Conservation (phyloP, 2,888 invertebrate species). For the Crossocerus cetratus region DNA sequence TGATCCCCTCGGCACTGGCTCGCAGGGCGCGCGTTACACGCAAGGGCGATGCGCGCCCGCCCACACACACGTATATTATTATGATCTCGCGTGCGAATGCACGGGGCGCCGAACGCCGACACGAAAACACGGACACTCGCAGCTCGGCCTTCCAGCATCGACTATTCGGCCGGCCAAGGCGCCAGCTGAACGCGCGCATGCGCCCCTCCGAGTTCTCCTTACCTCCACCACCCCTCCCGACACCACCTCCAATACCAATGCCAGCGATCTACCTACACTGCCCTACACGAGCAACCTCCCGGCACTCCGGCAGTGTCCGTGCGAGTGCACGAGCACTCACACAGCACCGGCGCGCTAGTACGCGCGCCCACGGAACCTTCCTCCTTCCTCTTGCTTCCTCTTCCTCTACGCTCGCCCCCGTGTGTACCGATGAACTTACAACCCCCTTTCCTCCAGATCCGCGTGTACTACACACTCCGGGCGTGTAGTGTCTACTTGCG, state of each 20-base stretch:
- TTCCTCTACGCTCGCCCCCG: no score
- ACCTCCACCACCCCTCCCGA: background rate
- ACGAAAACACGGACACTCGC: conserved; percentile 43
- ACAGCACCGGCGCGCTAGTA: no score
- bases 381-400: no score
- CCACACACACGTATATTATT: conserved; percentile 21
- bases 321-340: no score
- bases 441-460: no score
- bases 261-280: background rate
- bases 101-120: conserved; percentile 21
- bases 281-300: no score
- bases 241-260: background rate
- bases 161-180: conserved; percentile 62
- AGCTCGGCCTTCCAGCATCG: conserved; percentile 67
- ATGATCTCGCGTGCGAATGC: conserved; percentile 23
- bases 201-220: conserved; percentile 21
- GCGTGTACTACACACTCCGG: no score
- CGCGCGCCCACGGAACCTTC: conserved; percentile 8
- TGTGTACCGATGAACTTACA: no score
- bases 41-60: no score
- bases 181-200: conserved; percentile 57
- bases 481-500: no score
- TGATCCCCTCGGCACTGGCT: conserved; percentile 15
- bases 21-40: background rate
- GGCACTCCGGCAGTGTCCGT: no score